A percentile compares a stretch with the other conserved stretches of the same genome.
Evolutionary conservation across 2,888 invertebrate genomes (phyloP).

Genomic region (Prosapia bicincta): DNA sequence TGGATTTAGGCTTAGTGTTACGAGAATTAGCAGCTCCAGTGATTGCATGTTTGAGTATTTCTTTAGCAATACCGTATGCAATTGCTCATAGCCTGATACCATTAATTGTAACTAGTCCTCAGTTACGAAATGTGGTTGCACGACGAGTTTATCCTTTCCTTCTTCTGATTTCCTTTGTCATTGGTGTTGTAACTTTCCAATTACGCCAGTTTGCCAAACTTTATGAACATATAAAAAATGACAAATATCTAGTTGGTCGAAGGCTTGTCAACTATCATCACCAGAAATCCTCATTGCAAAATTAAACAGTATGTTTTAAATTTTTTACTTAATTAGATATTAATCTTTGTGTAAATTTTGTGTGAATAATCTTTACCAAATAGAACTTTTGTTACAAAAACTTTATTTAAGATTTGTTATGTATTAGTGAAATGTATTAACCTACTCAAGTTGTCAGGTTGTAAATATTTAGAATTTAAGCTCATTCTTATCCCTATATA

Average conservation of each 20-base stretch:
- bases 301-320: background rate
- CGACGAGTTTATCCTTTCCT: constrained; percentile 88
- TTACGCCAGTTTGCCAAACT: constrained; percentile 89
- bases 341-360: background rate
- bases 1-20: constrained; percentile 62
- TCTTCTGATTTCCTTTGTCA: constrained; percentile 67
- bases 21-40: constrained; percentile 75
- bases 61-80: constrained; percentile 91
- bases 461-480: background rate
- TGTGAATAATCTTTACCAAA: background rate
- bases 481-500: background rate
- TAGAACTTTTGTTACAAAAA: background rate
- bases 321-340: background rate
- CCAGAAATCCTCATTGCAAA: constrained; percentile 18
- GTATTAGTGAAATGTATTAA: background rate
- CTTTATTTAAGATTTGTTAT: background rate
- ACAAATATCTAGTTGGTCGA: constrained; percentile 96
- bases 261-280: constrained; percentile 93
- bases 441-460: background rate
- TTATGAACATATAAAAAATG: constrained; percentile 98
- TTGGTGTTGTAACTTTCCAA: constrained; percentile 57
- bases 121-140: constrained; percentile 70
- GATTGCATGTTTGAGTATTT: constrained; percentile 81
- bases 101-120: constrained; percentile 59
- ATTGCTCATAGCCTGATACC: constrained; percentile 71